Base-by-base conservation (phyloP, 2,888 invertebrate species). In the Nephrocerus scutellatus region DNA sequence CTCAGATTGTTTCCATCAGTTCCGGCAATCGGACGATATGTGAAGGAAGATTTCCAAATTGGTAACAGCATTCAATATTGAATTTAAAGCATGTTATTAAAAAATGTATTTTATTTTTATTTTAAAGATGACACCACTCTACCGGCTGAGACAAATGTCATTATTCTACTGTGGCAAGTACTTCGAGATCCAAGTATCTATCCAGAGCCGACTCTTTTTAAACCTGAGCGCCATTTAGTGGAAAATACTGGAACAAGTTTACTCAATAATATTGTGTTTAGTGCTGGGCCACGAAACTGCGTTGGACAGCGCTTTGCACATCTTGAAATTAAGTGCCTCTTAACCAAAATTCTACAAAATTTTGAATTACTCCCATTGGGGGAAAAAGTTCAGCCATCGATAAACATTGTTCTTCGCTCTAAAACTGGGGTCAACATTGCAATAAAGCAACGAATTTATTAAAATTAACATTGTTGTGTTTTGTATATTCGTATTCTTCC, bases 1-100 rank as follows among this genome's bases (percentile, higher is more conserved):
- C 51, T 82, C 41, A 66, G 82, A 22, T 53, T 82, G 2, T 79
- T 73, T 51, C 82, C 82, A 0, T 77, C 79, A 30, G 78, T 82
- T 9, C 76, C 76, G 21, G 71, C 78, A 7, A 72, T 82, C 30
- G 73, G 75, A 6, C 72, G 82, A 32, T 54, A 46, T 7, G 46
- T 80, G n/a, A 64, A 66, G 1, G 72, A 74, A 49, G 71, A 74
- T 43, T 58, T 77, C 12, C 56, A 58, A 33, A 53, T 80, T 46
- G 74, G 79, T 77, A 63, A 59, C n/a, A n/a, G n/a, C n/a, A n/a
- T n/a, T n/a, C n/a, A n/a, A n/a, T n/a, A n/a, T 30, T 19, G 21
- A 12, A 8, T 18, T 19, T 18, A 18, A 13, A 9, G 19, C 5
- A n/a, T 30, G 8, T 22, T 22, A 9, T 22, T 10, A 10, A 22